Conservation (phyloP, 2,888 invertebrate species). For the Nomada lathburiana region DNA sequence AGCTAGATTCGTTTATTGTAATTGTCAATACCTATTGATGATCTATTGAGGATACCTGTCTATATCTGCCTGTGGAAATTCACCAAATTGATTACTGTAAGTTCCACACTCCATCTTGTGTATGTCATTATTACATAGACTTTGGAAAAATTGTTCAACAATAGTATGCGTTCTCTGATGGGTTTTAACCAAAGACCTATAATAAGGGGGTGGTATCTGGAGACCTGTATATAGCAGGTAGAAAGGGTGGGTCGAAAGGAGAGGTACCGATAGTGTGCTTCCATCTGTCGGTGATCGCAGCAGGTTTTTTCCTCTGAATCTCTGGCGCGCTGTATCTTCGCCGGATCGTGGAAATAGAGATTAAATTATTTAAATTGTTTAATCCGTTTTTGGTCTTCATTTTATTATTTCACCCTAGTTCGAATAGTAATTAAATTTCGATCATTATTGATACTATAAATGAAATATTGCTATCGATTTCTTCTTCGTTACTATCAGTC, state of each 20-base stretch:
- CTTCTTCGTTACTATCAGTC: not conserved
- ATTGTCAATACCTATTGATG: not conserved
- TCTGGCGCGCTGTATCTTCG: constrained; percentile 31
- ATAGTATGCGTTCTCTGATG: no score
- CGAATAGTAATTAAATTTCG: not conserved
- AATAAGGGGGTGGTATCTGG: no score
- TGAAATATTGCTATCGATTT: not conserved
- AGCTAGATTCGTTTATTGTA: not conserved
- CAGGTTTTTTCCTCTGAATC: constrained; percentile 59
- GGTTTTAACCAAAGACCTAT: no score
- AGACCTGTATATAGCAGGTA: no score
- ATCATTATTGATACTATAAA: not conserved
- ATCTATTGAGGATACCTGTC: not conserved
- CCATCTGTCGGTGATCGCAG: constrained; percentile 67
- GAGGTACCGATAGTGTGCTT: constrained; percentile 64
- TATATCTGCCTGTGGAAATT: no score
- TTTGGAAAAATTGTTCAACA: no score
- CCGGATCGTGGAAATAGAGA: not conserved
- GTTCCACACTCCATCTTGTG: no score
- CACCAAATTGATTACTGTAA: no score
- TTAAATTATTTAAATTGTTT: constrained; percentile 4
- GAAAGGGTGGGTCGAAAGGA: not conserved
- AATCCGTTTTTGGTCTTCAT: no score
- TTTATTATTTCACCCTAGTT: not conserved
- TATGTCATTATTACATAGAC: no score